phyloP scores from a whole-genome alignment of 2,797 vertebrate species.

The Gadopsis marmoratus region DNA sequence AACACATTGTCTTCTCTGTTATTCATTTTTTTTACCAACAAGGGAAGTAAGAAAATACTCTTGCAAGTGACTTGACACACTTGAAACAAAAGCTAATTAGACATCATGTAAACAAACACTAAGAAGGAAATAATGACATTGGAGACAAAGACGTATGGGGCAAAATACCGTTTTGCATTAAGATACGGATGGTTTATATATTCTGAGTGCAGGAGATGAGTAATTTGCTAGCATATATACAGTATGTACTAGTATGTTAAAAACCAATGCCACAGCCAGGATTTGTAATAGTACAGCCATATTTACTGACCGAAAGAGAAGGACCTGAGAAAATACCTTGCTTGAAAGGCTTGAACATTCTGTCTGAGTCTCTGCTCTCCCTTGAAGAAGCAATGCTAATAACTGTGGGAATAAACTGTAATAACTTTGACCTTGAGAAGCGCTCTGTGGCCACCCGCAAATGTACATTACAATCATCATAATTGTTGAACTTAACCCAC shows the following conservation, averaged over 20 bases:
- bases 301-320: not conserved
- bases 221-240: not conserved
- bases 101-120: constrained; percentile 5
- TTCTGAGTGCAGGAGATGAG: too few species aligned
- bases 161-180: not conserved
- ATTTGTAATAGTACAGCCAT: not conserved
- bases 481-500: constrained; percentile 31
- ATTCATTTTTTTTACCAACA: not conserved
- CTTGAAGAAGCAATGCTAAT: not conserved
- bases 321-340: not conserved
- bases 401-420: not conserved
- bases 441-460: not conserved
- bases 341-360: not conserved
- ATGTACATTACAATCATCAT: constrained; percentile 13
- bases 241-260: not conserved
- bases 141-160: not conserved
- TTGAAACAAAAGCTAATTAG: not conserved
- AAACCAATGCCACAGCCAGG: not conserved
- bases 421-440: constrained; percentile 25
- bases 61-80: not conserved
- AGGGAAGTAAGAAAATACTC: not conserved
- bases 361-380: not conserved
- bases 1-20: not conserved
- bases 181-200: not conserved
- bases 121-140: not conserved